phyloP scores from a whole-genome alignment of 2,113 vertebrate genomes.

The Microcebus murinus region DNA sequence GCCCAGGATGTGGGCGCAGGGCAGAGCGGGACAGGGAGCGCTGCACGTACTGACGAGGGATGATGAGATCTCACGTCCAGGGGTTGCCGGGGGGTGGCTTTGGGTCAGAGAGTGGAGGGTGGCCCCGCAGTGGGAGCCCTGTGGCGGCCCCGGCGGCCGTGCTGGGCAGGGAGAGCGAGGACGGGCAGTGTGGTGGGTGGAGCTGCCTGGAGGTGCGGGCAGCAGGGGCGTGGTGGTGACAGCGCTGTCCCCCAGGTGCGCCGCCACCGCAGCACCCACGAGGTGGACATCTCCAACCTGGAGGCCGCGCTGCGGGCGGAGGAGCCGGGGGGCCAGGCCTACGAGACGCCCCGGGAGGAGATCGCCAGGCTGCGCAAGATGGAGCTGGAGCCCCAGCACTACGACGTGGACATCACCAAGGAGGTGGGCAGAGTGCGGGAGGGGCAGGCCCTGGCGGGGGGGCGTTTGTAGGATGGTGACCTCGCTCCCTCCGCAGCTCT shows the following conservation, averaged over 20 bases:
- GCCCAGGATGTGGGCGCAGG: background rate
- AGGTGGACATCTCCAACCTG: conserved; percentile 96
- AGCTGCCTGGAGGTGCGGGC: background rate
- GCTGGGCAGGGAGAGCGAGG: background rate
- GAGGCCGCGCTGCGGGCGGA: conserved; percentile 91
- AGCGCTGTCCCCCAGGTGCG: conserved; percentile 85
- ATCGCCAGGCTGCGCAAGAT: conserved; percentile 94
- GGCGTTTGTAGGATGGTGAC: background rate
- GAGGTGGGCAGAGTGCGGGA: conserved; percentile 83
- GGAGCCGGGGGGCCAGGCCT: conserved; percentile 84
- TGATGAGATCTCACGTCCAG: background rate
- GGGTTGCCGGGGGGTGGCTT: background rate
- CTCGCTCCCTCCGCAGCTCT: conserved; percentile 83
- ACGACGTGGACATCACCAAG: conserved; percentile 88
- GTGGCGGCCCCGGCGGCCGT: background rate
- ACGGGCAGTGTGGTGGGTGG: rapidly evolving
- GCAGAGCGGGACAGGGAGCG: rapidly evolving
- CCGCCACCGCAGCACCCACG: conserved; percentile 94
- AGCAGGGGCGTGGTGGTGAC: rapidly evolving
- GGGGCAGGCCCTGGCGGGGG: background rate
- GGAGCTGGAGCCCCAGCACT: conserved; percentile 91
- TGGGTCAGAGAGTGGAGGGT: rapidly evolving
- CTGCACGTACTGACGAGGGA: rapidly evolving
- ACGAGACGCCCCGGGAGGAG: conserved; percentile 95
- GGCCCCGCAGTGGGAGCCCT: background rate